These are phyloP conservation scores for Okamejei kenojei DNA, from an alignment of 2,797 vertebrate genomes.

Conservation along the genomic window DNA sequence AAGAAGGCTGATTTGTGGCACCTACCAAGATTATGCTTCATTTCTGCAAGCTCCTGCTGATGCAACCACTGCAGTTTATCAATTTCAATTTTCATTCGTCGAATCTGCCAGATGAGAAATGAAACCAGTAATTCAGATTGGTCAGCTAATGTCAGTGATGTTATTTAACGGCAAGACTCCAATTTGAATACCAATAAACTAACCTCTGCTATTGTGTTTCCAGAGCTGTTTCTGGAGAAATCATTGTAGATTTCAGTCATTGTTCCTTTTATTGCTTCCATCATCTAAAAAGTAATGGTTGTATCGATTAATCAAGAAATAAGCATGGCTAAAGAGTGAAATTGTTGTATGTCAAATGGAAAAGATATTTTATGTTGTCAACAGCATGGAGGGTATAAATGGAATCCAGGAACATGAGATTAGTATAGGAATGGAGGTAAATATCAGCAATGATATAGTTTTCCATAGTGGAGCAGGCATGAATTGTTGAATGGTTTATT, in stretches of 20 bases:
- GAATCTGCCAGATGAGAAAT: slow-evolving; percentile 64
- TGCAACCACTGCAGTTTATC: slow-evolving; percentile 97
- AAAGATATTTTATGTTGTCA: too few species aligned
- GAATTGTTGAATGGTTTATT: too few species aligned
- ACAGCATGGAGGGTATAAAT: too few species aligned
- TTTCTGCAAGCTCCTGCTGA: slow-evolving; percentile 91
- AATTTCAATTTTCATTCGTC: slow-evolving; percentile 89
- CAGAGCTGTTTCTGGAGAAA: slow-evolving; percentile 89
- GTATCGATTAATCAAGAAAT: not conserved
- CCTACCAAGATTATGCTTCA: slow-evolving; percentile 93
- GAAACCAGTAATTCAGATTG: not conserved
- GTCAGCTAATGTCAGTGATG: not conserved
- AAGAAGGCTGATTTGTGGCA: not conserved
- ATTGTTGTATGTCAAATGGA: too few species aligned
- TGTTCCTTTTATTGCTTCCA: slow-evolving; percentile 96
- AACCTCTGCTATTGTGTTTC: slow-evolving; percentile 94
- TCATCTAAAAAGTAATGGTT: slow-evolving; percentile 67
- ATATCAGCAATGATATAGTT: too few species aligned
- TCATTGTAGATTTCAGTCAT: slow-evolving; percentile 98
- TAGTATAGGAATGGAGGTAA: too few species aligned
- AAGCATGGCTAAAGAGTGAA: too few species aligned
- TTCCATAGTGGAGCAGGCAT: too few species aligned
- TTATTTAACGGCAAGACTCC: not conserved
- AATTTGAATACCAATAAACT: slow-evolving; percentile 28
- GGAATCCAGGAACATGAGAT: too few species aligned